Base-by-base conservation (phyloP, 2,797 vertebrate species). In the Sebastiscus albofasciatus region DNA sequence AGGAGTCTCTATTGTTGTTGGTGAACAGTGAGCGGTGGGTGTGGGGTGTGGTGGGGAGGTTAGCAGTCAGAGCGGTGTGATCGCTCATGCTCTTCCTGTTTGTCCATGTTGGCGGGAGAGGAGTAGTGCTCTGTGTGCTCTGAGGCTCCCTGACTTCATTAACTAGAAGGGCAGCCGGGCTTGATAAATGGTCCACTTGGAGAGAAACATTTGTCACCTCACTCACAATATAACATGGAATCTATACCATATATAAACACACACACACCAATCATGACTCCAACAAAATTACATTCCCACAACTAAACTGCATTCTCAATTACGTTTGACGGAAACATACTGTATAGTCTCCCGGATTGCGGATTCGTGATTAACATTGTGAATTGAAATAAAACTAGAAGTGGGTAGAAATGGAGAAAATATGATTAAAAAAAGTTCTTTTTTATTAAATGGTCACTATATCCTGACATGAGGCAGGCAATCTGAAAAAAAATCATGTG, bases 121-220 rank as follows among this genome's bases (percentile, higher is more conserved):
- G 76, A 87, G 77, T 49, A 49, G 46, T 24, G 52, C 61, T 67
- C 55, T 56, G 77, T 82, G 77, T 77, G 75, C 88, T 85, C 72
- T 24, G 77, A 80, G 72, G 54, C 82, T 90, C 87, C 77, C 90
- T 76, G 86, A 82, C 79, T 91, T 91, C 86, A 92, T 90, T 90
- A 87, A 79, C 68, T 27, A 29, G 87, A 83, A 86, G 79, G 80
- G 83, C 68, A 81, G 81, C 14, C 2, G 2, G 70, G 22, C 73
- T 72, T 84, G 86, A 92, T 89, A 78, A 79, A 91, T 61, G 72
- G 58, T 39, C 33, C 69, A 39, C 80, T 89, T 77, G 81, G 65
- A 72, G 64, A 78, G 75, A 90, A 78, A 68, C 80, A 74, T 91
- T 89, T 74, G 80, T 89, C 80, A 87, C 69, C 12, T 68, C 33